phyloP scores from a whole-genome alignment of 2,797 vertebrate genomes.

The Rhinatrema bivittatum region DNA sequence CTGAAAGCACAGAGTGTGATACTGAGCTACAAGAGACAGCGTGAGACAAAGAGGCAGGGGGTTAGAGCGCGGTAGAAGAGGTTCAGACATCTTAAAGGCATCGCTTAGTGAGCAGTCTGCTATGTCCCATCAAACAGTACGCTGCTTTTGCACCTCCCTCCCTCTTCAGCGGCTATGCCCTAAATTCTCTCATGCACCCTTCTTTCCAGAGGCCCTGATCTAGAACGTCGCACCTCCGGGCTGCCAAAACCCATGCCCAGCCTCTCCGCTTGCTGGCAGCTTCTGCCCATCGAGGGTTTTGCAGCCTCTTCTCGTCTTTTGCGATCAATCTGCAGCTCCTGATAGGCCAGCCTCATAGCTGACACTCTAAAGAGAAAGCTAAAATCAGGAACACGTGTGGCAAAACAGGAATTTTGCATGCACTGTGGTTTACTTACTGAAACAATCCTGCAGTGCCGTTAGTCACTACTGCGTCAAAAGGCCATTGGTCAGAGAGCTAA shows the following conservation, averaged over 20 bases:
- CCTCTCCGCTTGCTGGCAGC: constrained; percentile 89
- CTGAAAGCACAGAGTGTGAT: constrained; percentile 90
- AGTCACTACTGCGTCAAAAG: too few relatives aligned
- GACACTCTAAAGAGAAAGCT: constrained; percentile 62
- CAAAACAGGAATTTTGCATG: too few relatives aligned
- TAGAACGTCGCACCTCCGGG: constrained; percentile 86
- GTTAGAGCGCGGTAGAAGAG: accelerated
- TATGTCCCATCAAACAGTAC: not conserved
- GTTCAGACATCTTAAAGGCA: not conserved
- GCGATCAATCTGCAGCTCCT: constrained; percentile 88
- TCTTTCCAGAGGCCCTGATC: too few relatives aligned
- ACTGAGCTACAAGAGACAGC: constrained; percentile 66
- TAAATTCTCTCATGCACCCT: too few relatives aligned
- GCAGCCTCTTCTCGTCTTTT: constrained; percentile 89
- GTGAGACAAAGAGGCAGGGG: not conserved
- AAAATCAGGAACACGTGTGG: too few relatives aligned
- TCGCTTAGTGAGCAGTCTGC: not conserved
- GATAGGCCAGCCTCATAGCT: constrained; percentile 94
- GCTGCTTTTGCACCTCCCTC: not conserved
- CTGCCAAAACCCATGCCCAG: constrained; percentile 93
- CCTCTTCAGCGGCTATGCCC: not conserved
- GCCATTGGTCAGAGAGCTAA: too few relatives aligned
- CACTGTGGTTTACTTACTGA: too few relatives aligned
- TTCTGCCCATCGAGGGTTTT: constrained; percentile 88
- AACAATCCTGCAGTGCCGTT: too few relatives aligned